These are phyloP conservation scores for Sitophilus oryzae DNA, from an alignment of 1,140 invertebrate species.

Conservation along the genomic window DNA sequence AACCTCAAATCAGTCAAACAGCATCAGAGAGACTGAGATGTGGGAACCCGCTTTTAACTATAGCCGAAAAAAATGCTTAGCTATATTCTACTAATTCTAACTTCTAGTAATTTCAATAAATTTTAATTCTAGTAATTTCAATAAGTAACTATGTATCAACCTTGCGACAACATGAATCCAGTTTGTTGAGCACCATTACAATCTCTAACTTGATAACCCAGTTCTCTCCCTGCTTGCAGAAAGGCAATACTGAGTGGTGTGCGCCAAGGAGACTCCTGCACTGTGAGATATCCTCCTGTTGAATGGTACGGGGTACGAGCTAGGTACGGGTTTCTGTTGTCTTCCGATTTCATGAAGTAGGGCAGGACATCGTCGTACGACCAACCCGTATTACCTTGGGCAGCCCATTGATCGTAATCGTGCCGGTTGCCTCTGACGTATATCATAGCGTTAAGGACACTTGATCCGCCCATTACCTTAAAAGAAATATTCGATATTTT, in stretches of 20 bases:
- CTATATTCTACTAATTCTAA: too few relatives aligned
- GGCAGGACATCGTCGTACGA: slow-evolving; percentile 79
- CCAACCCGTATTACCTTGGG: slow-evolving; percentile 84
- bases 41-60: too few relatives aligned
- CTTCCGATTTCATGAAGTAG: slow-evolving; percentile 85
- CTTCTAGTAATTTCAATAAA: too few relatives aligned
- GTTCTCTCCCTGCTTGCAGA: slow-evolving; percentile 69
- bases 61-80: too few relatives aligned
- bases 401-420: slow-evolving; percentile 90
- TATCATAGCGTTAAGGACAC: slow-evolving; percentile 92
- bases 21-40: too few relatives aligned
- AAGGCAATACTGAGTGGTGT: slow-evolving; percentile 76
- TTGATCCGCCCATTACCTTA: slow-evolving; percentile 81
- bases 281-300: slow-evolving; percentile 73
- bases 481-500: too few relatives aligned
- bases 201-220: slow-evolving; percentile 72
- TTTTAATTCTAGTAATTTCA: too few relatives aligned
- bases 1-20: too few relatives aligned
- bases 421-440: slow-evolving; percentile 86
- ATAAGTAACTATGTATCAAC: too few relatives aligned
- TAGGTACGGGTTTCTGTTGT: slow-evolving; percentile 77
- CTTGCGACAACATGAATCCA: slow-evolving; percentile 80
- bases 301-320: slow-evolving; percentile 67
- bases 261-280: slow-evolving; percentile 76
- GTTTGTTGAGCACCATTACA: slow-evolving; percentile 78